Conservation (phyloP, 2,113 vertebrate genomes). For the Ardeotis arabs region DNA sequence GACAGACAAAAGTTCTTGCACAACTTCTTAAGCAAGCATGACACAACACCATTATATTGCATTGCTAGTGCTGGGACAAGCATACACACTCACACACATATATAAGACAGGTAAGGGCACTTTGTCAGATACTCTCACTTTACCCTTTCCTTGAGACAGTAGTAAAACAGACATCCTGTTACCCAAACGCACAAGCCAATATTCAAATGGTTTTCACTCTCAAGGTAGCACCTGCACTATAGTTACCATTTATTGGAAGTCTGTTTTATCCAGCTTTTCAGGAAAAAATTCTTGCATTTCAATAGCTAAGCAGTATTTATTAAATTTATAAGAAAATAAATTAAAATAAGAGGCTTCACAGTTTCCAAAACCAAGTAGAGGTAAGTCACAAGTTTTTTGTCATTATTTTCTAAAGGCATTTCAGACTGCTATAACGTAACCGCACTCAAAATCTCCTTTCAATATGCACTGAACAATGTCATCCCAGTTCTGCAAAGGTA, state of each 20-base stretch:
- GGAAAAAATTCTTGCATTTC: not conserved
- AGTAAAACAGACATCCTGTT: not conserved
- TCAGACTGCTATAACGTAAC: not conserved
- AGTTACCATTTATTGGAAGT: not conserved
- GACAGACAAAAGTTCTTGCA: not conserved
- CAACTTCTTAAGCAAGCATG: not conserved
- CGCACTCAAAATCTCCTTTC: not conserved
- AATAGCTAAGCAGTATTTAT: not conserved
- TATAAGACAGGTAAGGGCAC: not conserved
- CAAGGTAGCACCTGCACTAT: not conserved
- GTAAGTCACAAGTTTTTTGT: not conserved
- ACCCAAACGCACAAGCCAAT: not conserved
- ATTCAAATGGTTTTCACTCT: not conserved
- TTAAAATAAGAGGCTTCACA: not conserved
- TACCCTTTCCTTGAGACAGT: not conserved
- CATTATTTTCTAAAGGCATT: not conserved
- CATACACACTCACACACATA: not conserved
- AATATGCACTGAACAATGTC: not conserved
- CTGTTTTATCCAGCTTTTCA: not conserved
- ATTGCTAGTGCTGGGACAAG: not conserved
- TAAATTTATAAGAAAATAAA: not conserved
- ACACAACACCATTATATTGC: not conserved
- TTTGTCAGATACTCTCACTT: not conserved
- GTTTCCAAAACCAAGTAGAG: not conserved
- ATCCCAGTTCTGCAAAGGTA: not conserved